Percentiles rank a stretch among this genome's conserved stretches.
Conservation (phyloP, 2,113 vertebrate species). For the Chelonoidis abingdonii region DNA sequence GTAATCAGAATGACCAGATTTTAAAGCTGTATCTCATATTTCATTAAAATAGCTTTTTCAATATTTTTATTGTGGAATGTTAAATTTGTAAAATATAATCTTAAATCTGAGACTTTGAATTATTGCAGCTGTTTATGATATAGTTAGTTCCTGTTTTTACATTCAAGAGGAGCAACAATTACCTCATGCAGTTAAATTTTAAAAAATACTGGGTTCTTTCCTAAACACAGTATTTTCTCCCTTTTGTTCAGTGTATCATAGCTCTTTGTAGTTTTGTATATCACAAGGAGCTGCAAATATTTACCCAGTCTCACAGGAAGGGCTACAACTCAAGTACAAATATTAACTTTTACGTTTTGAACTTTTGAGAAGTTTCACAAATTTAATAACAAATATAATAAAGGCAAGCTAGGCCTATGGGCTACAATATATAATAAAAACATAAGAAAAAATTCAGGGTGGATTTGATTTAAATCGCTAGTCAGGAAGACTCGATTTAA, state of each 20-base stretch:
- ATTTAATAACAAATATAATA: not conserved
- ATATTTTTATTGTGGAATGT: not conserved
- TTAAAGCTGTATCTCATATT: not conserved
- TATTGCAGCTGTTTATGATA: not conserved
- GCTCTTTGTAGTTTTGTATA: slow-evolving; percentile 42
- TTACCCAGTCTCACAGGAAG: not conserved
- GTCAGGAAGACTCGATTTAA: too few species aligned
- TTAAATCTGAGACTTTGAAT: not conserved
- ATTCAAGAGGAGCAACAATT: slow-evolving; percentile 11
- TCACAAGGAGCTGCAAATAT: slow-evolving; percentile 17
- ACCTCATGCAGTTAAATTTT: not conserved
- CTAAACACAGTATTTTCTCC: not conserved
- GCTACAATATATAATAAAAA: not conserved
- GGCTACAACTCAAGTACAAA: not conserved
- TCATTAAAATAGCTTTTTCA: not conserved
- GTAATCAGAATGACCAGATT: accelerated
- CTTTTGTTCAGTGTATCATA: slow-evolving; percentile 18
- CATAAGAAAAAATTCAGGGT: not conserved
- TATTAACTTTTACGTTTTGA: not conserved
- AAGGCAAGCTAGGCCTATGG: too few species aligned
- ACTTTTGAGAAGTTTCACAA: not conserved
- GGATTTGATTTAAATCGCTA: too few species aligned
- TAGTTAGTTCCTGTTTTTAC: not conserved
- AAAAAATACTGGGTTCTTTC: not conserved
- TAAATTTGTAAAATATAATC: not conserved